Conservation (phyloP, 2,113 vertebrate genomes). For the Leucosticte australis region DNA sequence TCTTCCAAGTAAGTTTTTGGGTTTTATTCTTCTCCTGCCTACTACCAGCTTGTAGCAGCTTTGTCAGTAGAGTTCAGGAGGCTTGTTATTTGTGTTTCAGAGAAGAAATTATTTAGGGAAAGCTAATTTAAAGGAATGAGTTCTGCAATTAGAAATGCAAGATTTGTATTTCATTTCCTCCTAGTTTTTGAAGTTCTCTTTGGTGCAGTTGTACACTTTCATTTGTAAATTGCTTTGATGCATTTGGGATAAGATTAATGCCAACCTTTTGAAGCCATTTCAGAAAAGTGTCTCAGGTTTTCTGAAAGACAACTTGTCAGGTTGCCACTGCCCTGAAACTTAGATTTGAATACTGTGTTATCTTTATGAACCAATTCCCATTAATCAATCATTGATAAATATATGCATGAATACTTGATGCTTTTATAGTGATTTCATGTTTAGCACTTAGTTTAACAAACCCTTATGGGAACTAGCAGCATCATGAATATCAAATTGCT, state of each 20-base stretch:
- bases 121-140: neutral
- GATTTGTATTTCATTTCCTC: neutral
- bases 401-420: neutral
- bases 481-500: neutral
- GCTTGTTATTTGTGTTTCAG: neutral
- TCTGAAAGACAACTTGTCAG: neutral
- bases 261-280: neutral
- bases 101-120: neutral
- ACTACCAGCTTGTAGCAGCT: neutral
- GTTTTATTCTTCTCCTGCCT: neutral
- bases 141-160: neutral
- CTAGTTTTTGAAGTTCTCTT: neutral
- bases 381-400: neutral
- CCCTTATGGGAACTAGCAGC: neutral
- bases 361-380: neutral
- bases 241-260: neutral
- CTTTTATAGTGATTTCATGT: neutral
- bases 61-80: neutral
- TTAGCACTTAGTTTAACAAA: neutral
- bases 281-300: neutral
- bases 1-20: neutral
- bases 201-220: neutral
- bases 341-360: neutral
- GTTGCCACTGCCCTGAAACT: neutral
- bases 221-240: slow-evolving; percentile 8